Evolutionary conservation across 1,140 invertebrate species (phyloP), one percentile per base, ranked within the genome.

Genomic region (Orussus abietinus): DNA sequence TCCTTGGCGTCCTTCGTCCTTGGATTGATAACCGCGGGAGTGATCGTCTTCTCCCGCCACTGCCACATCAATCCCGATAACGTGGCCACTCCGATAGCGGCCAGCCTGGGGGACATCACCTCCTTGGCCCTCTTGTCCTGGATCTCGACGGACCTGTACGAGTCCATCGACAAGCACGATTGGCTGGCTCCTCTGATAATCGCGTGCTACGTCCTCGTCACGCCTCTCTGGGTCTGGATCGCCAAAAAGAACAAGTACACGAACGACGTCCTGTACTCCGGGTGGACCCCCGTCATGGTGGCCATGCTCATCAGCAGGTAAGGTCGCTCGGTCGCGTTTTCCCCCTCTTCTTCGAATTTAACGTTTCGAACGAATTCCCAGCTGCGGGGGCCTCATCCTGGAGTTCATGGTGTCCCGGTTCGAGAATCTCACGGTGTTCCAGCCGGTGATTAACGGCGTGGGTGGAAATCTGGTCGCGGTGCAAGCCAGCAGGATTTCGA

Each of bases 381-480:
- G 80, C 54, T 69, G 80, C 42, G 83, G 82, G 34, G 83, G 83
- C 20, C 57, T 85, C 10, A 83, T 85, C 45, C 61, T 88, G 29
- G 84, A 86, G 59, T 80, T 76, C 46, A 84, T 84, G 53, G 82
- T 88, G 1, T 77, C 77, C 1, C 75, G 72, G 25, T 87, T 83
- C 61, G 78, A 80, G 53, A 83, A 82, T 33, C 75, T 88, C 30
- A 84, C 85, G 10, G 83, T 86, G 15, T 88, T 84, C 59, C 85
- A 88, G 62, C 81, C 84, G 25, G 84, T 88, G 1, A 86, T 88
- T 31, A 88, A 88, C 64, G 85, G 90, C 12, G 88, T 92, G 30
- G 90, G 90, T 14, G 89, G 90, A 2, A 92, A 92, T 66, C 71
- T 92, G 28, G 90, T 89, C 1, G 89, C 90, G 12, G 87, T 93